A percentile compares a stretch with the other conserved stretches of the same genome.
Evolutionary conservation across 1,140 invertebrate species (phyloP).

Genomic region (Galleria mellonella): DNA sequence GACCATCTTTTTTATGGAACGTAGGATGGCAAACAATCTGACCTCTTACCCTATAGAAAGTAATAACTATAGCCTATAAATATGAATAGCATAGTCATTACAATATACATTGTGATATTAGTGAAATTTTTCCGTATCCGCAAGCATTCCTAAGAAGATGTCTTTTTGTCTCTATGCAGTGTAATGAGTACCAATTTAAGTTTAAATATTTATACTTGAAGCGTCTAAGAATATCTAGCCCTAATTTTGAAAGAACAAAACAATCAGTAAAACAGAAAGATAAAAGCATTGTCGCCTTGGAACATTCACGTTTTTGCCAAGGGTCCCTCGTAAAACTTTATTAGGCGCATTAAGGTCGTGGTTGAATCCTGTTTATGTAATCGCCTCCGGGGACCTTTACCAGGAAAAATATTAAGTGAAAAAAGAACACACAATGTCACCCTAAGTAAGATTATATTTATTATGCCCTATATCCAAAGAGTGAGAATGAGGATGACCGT

Average conservation of each 20-base stretch:
- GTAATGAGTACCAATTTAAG: background rate
- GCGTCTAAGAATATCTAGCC: conserved; percentile 20
- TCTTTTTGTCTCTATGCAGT: background rate
- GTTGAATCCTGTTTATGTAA: conserved; percentile 73
- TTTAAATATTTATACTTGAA: background rate
- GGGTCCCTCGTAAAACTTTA: conserved; percentile 72
- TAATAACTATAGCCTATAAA: no score
- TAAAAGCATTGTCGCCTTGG: conserved; percentile 70
- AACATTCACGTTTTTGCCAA: conserved; percentile 66
- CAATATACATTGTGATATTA: no score
- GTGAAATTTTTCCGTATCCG: no score
- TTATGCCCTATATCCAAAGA: conserved; percentile 21
- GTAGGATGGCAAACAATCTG: no score
- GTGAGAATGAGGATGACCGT: background rate
- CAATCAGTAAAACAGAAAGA: conserved; percentile 70
- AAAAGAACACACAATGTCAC: conserved; percentile 53
- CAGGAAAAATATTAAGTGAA: conserved; percentile 70
- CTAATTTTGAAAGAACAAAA: conserved; percentile 56
- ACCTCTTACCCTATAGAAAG: no score
- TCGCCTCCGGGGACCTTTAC: conserved; percentile 65
- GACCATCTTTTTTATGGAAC: no score
- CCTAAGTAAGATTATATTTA: conserved; percentile 44
- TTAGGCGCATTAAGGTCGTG: conserved; percentile 72
- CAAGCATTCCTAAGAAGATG: background rate
- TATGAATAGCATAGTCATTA: no score